Base-by-base conservation (phyloP, 2,113 vertebrate genomes). In the Tachuris rubrigastra region DNA sequence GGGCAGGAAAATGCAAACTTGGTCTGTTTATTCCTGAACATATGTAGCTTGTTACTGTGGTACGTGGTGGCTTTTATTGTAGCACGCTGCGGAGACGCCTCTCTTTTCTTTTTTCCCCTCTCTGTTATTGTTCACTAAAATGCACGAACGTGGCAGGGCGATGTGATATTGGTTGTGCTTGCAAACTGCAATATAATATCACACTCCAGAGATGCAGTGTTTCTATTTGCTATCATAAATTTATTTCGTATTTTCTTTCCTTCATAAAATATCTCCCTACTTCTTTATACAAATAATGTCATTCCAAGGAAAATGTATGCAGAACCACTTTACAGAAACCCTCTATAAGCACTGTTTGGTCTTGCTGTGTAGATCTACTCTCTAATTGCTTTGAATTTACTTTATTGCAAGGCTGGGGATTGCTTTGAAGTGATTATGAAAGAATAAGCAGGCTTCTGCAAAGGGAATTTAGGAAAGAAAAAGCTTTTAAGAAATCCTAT, bases 341-440 rank as follows among this genome's bases (percentile, higher is more conserved):
- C 59, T 71, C 71, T 93, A 73, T 94, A 95, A 97, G 95, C 46
- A 88, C 77, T 83, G 94, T 96, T 97, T 95, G 93, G 94, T 91
- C 84, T 97, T 90, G 41, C 90, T 94, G 50, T 85, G 92, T 95
- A 96, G 91, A 91, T 96, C 95, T 90, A 88, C 62, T 95, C 93
- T 96, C 93, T 98, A 97, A 97, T 96, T 97, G 96, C 95, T 97
- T 98, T 97, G 97, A 97, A 98, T 98, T 97, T 97, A 97, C 95
- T 97, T 98, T 95, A 97, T 95, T 97, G 95, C 94, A 97, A 97
- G 96, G 97, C 89, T 97, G 93, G 96, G 93, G 87, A 95, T 98
- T 97, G 92, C 96, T 97, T 97, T 97, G 96, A 97, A 97, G 95
- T 97, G 92, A 97, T 97, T 97, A 96, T 95, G 90, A 96, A 97